These are phyloP conservation scores for Scolanthus callimorphus DNA, from an alignment of 92 coral and sea anemone genomes.

Conservation along the genomic window DNA sequence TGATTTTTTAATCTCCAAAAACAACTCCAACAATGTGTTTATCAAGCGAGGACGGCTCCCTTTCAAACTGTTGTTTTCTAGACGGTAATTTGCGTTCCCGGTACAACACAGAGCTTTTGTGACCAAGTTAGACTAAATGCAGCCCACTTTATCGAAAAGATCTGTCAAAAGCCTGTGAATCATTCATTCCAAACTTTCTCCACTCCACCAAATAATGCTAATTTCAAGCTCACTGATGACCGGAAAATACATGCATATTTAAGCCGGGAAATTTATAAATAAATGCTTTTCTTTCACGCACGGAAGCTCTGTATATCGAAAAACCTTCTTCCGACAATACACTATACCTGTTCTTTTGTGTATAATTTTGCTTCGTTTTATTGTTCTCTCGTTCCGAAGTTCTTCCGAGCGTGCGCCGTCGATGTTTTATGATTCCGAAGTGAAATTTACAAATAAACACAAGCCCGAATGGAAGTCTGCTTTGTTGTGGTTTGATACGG, in stretches of 20 bases:
- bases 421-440: slow-evolving; percentile 8
- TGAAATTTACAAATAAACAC: slow-evolving; percentile 29
- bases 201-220: neutral
- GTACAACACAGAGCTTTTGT: too few relatives aligned
- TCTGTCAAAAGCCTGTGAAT: too few relatives aligned
- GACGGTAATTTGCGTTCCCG: too few relatives aligned
- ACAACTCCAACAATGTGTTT: too few relatives aligned
- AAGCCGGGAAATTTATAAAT: neutral
- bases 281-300: neutral
- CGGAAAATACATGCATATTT: slow-evolving; percentile 1
- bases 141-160: too few relatives aligned
- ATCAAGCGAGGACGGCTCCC: too few relatives aligned
- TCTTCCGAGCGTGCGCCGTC: slow-evolving; percentile 21
- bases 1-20: too few relatives aligned
- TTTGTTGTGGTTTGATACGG: slow-evolving; percentile 50
- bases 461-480: slow-evolving; percentile 27
- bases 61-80: too few relatives aligned
- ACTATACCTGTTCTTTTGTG: too few relatives aligned
- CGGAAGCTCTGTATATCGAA: slow-evolving; percentile 20
- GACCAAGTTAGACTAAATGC: neutral
- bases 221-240: neutral
- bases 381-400: slow-evolving; percentile 10
- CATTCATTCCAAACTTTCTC: too few relatives aligned
- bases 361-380: too few relatives aligned
- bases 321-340: too few relatives aligned